Evolutionary conservation across 2,888 invertebrate genomes (phyloP).

Genomic region (Athalia rosae): DNA sequence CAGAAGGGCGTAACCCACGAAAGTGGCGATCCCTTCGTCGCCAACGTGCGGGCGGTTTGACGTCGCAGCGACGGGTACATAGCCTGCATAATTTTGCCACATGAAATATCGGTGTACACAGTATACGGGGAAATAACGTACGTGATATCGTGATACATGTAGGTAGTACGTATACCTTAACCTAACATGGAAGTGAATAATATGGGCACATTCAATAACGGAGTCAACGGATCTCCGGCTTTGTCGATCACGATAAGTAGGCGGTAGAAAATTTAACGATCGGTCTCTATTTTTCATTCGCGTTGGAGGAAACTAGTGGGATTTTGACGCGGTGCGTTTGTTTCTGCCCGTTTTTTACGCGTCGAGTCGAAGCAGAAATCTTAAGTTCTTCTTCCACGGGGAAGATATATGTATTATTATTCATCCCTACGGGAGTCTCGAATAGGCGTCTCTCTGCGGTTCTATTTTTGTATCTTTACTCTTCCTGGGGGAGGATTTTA

Average conservation of each 20-base stretch:
- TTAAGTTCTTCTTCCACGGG: not conserved
- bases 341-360: not conserved
- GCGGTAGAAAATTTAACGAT: slow-evolving; percentile 5
- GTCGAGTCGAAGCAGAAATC: too few relatives aligned
- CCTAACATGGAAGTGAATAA: slow-evolving; percentile 22
- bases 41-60: slow-evolving; percentile 33
- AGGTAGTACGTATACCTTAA: too few relatives aligned
- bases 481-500: not conserved
- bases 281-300: not conserved
- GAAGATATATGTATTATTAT: slow-evolving; percentile 8
- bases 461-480: slow-evolving; percentile 30
- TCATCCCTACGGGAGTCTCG: slow-evolving; percentile 37
- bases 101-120: too few relatives aligned
- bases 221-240: slow-evolving; percentile 33
- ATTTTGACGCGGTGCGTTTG: not conserved
- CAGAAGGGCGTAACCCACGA: too few relatives aligned
- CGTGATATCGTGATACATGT: too few relatives aligned
- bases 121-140: not conserved
- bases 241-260: slow-evolving; percentile 1
- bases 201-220: slow-evolving; percentile 41
- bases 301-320: not conserved
- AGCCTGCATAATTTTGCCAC: too few relatives aligned
- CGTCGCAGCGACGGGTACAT: too few relatives aligned
- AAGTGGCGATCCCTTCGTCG: too few relatives aligned
- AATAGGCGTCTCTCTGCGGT: not conserved